These are phyloP conservation scores for Limanda limanda DNA, from an alignment of 2,113 vertebrate genomes.

Conservation along the genomic window DNA sequence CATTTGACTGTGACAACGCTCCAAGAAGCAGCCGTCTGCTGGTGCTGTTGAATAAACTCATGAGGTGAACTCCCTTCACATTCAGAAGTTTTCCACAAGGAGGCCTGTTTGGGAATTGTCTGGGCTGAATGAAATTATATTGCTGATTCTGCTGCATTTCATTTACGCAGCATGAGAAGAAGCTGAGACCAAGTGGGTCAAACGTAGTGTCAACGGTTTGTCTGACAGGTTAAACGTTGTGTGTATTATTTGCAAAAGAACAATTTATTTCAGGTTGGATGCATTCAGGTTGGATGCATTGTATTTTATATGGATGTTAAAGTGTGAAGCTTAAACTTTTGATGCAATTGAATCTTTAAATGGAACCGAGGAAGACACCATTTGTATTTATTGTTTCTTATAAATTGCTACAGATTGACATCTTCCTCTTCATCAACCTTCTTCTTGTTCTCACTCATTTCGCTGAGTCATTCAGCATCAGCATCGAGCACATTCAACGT, in stretches of 20 bases:
- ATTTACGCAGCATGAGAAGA: slow-evolving; percentile 54
- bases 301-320: slow-evolving; percentile 41
- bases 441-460: slow-evolving; percentile 47
- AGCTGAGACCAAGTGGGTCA: slow-evolving; percentile 28
- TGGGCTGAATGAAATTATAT: slow-evolving; percentile 54
- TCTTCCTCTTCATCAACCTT: slow-evolving; percentile 1
- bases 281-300: not conserved
- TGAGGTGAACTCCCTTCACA: slow-evolving; percentile 45
- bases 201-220: no score
- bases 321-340: slow-evolving; percentile 35
- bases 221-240: no score
- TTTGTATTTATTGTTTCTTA: no score
- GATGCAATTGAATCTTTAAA: slow-evolving; percentile 7
- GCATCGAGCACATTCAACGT: slow-evolving; percentile 42
- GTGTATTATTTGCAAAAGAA: not conserved
- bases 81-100: no score
- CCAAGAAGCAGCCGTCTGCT: slow-evolving; percentile 13
- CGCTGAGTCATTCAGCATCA: slow-evolving; percentile 68
- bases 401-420: not conserved
- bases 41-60: slow-evolving; percentile 65
- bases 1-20: slow-evolving; percentile 39
- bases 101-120: slow-evolving; percentile 35
- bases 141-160: slow-evolving; percentile 54
- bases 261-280: not conserved
- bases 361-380: no score